Percentiles rank a stretch among this genome's conserved stretches.
Evolutionary conservation across 2,113 vertebrate genomes (phyloP).

Genomic region (Rissa tridactyla): DNA sequence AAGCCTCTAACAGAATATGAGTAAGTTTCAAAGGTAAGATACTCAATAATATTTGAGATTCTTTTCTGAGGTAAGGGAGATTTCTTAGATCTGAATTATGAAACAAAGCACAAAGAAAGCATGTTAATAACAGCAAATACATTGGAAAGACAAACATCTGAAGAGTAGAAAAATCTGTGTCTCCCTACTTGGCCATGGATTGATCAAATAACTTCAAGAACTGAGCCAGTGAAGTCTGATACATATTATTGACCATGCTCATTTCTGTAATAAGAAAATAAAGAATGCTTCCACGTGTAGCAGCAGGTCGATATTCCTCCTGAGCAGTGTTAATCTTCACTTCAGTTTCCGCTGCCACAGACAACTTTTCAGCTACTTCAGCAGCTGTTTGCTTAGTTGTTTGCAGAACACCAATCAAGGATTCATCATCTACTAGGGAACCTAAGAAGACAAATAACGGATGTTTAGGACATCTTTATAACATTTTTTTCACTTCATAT

Average conservation of each 20-base stretch:
- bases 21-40: constrained; percentile 73
- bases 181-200: constrained; percentile 74
- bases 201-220: constrained; percentile 80
- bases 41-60: constrained; percentile 78
- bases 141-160: neutral
- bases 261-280: constrained; percentile 83
- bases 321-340: constrained; percentile 77
- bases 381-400: constrained; percentile 77
- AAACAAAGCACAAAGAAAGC: neutral
- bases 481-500: neutral
- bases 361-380: constrained; percentile 77
- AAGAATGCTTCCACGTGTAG: constrained; percentile 80
- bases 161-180: neutral
- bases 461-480: neutral
- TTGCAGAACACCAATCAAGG: constrained; percentile 77
- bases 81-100: constrained; percentile 72
- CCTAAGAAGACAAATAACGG: constrained; percentile 52
- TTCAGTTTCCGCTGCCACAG: constrained; percentile 78
- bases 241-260: constrained; percentile 83
- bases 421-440: constrained; percentile 81
- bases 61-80: constrained; percentile 77
- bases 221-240: constrained; percentile 80
- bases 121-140: neutral
- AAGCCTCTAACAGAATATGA: constrained; percentile 76
- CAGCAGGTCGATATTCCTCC: constrained; percentile 79